Evolutionary conservation across 2,888 invertebrate genomes (phyloP).

Genomic region (Dolichomitus sp.): DNA sequence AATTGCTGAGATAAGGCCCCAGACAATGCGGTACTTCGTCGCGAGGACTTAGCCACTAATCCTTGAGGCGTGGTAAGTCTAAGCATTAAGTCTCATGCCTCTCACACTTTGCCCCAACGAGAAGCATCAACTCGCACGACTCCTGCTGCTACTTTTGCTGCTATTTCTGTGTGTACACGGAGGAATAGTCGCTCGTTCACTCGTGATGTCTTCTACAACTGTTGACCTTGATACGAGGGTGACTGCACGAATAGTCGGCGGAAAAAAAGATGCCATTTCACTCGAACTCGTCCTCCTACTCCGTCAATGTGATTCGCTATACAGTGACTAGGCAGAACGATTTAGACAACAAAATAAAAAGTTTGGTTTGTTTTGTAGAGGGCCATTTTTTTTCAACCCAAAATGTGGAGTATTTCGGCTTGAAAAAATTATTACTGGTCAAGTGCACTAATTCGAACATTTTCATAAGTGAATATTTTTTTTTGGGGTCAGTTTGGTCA

Average conservation of each 20-base stretch:
- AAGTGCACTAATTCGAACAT: no score
- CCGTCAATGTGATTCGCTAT: neutral
- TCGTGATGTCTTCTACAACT: neutral
- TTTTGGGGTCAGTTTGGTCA: no score
- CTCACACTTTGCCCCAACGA: slow-evolving; percentile 19
- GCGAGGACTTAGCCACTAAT: slow-evolving; percentile 78
- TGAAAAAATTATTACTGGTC: no score
- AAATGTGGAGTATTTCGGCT: no score
- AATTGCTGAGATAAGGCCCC: slow-evolving; percentile 79
- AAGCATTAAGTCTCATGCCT: slow-evolving; percentile 71
- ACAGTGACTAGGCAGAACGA: neutral
- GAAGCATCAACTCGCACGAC: slow-evolving; percentile 50
- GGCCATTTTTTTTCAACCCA: no score
- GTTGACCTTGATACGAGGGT: neutral
- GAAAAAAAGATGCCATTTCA: neutral
- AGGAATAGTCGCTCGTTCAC: neutral
- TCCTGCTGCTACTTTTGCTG: neutral
- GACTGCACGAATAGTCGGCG: neutral
- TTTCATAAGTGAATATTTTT: no score
- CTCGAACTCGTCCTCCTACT: neutral
- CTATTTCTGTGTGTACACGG: neutral
- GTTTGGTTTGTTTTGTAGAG: no score
- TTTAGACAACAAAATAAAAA: neutral
- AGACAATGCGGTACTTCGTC: slow-evolving; percentile 80
- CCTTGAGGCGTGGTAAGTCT: slow-evolving; percentile 74